Evolutionary conservation across 2,797 vertebrate genomes (phyloP).

Genomic region (Notolepis coatsorum): DNA sequence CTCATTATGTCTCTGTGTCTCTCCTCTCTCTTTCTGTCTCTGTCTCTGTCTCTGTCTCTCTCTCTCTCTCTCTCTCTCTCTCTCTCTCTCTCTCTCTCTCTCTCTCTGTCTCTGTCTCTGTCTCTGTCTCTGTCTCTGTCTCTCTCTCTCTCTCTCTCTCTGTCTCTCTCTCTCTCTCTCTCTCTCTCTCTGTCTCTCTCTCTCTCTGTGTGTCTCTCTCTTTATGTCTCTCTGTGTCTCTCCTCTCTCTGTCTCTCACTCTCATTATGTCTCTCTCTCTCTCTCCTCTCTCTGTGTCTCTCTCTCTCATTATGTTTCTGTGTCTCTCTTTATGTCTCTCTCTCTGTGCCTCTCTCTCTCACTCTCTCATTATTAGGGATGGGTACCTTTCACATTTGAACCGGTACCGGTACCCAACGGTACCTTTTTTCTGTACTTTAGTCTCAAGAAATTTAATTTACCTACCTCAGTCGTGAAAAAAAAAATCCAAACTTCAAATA

Average conservation of each 20-base stretch:
- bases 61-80: neutral
- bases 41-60: neutral
- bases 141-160: neutral
- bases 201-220: constrained; percentile 84
- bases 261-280: constrained; percentile 79
- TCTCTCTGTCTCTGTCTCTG: too few relatives aligned
- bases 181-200: constrained; percentile 55
- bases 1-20: too few relatives aligned
- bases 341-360: constrained; percentile 88
- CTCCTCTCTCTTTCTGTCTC: too few relatives aligned
- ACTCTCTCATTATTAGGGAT: too few relatives aligned
- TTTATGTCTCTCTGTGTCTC: constrained; percentile 86
- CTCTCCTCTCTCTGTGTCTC: constrained; percentile 86
- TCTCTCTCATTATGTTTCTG: too few relatives aligned
- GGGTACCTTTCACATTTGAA: too few relatives aligned
- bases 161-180: constrained; percentile 91
- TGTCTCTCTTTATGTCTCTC: neutral
- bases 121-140: too few relatives aligned
- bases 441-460: too few relatives aligned
- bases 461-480: too few relatives aligned
- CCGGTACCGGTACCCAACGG: too few relatives aligned
- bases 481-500: too few relatives aligned
- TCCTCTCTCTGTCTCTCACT: constrained; percentile 59
- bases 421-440: too few relatives aligned
- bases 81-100: neutral